Percentiles rank a stretch among this genome's conserved stretches.
These are phyloP conservation scores for Camponotus floridanus DNA, from an alignment of 1,140 invertebrate species.

Conservation along the genomic window DNA sequence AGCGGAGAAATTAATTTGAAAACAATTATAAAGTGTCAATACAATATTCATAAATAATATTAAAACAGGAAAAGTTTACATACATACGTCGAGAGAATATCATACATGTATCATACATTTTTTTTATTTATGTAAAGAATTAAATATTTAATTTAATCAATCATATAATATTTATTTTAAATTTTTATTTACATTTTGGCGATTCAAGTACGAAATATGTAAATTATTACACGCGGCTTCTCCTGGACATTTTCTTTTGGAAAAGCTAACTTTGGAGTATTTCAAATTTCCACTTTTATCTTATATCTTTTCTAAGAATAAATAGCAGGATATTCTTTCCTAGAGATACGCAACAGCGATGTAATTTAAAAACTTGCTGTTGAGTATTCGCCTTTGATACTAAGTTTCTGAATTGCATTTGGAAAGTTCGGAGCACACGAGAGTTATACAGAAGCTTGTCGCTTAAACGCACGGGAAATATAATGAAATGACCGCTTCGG, in stretches of 20 bases:
- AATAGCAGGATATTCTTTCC: neutral
- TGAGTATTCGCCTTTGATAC: neutral
- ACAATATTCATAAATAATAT: neutral
- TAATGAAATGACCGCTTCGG: conserved; percentile 28
- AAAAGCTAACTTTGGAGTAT: neutral
- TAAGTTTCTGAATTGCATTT: conserved; percentile 14
- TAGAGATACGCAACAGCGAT: neutral
- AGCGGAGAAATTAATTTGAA: neutral
- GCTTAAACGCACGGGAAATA: conserved; percentile 2
- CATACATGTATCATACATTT: neutral
- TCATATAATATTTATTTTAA: neutral
- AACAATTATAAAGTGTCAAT: neutral
- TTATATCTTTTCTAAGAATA: neutral
- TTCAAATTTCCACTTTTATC: neutral
- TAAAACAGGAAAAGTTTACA: neutral
- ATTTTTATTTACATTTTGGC: neutral
- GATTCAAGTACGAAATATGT: neutral
- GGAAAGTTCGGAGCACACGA: neutral
- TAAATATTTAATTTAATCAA: neutral
- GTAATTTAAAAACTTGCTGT: conserved; percentile 1
- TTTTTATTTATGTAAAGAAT: neutral
- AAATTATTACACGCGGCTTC: neutral
- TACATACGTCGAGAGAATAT: neutral
- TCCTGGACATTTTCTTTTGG: neutral
- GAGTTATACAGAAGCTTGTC: conserved; percentile 23